Evolutionary conservation across 2,797 vertebrate genomes (phyloP), one percentile per base, ranked within the genome.

Genomic region (Catamblyrhynchus diadema): DNA sequence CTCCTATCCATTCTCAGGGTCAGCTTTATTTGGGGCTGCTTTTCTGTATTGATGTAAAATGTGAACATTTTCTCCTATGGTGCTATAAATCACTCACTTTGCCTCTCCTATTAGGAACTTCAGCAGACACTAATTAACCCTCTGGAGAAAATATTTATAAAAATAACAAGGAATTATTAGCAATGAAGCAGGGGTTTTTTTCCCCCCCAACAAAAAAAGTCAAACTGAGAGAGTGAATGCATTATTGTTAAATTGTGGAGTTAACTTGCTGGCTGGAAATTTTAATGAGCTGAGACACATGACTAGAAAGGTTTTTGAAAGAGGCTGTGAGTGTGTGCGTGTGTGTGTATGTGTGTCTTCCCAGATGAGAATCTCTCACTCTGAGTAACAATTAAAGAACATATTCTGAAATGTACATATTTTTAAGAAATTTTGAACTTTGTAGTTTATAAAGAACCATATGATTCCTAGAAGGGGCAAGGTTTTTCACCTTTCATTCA

Each of bases 81-180:
- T 94, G 45, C 41, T 64, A 88, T 45, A 90, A 86, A 94, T 69
- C 27, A 50, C 56, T 86, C 66, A 82, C 79, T 96, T 91, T 13
- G 1, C 37, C 35, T 94, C 53, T 84, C 59, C 81, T 71, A 81
- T 81, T 82, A 95, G 77, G 82, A 95, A 73, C 62, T 94, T 90
- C 72, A 71, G 67, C 45, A 96, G 93, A 91, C 66, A 91, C 60
- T 97, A 96, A 97, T 91, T 95, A 95, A 95, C 73, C 70, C 94
- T 96, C 92, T 91, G 69, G 96, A 96, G 93, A 94, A 97, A 96
- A 92, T 67, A 16, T 88, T 93, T 90, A 82, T 94, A 86, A 92
- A 94, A 95, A 85, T 89, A 93, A 82, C 60, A 94, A 84, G 50
- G 50, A 95, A 90, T 93, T 95, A 93, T 92, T 85, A 92, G 54